These are phyloP conservation scores for Phainopepla nitens DNA, from an alignment of 2,113 vertebrate species.

Conservation along the genomic window DNA sequence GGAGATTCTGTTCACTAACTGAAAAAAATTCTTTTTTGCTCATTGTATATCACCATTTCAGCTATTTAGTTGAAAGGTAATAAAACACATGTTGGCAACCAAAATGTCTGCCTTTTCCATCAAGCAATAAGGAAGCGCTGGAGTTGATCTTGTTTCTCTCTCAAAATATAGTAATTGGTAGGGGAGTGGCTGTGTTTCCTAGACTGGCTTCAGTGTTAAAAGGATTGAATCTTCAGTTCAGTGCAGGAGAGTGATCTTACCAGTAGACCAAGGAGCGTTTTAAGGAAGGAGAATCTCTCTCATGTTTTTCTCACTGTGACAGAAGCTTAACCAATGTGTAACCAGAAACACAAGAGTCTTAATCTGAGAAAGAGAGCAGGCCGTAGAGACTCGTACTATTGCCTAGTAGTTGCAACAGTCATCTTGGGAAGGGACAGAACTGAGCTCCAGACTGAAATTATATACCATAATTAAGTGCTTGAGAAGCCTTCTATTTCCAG, in stretches of 20 bases:
- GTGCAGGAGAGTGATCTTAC: not conserved
- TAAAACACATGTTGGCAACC: not conserved
- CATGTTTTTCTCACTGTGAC: not conserved
- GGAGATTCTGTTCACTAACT: not conserved
- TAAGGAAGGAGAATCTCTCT: not conserved
- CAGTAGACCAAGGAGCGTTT: not conserved
- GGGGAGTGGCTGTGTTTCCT: not conserved
- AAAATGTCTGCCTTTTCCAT: not conserved
- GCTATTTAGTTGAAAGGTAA: not conserved
- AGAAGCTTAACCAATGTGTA: not conserved
- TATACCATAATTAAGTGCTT: not conserved
- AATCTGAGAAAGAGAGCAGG: not conserved
- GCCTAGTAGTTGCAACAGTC: not conserved
- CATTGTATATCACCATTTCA: not conserved
- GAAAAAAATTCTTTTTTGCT: not conserved
- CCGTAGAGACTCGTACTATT: not conserved
- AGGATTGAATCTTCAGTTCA: not conserved
- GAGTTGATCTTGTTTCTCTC: not conserved
- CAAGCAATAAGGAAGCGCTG: not conserved
- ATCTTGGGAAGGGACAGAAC: not conserved
- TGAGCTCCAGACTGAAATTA: not conserved
- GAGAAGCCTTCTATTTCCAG: not conserved
- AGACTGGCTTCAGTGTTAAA: not conserved
- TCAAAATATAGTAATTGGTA: not conserved
- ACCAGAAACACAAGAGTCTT: not conserved